Evolutionary conservation across 2,113 vertebrate species (phyloP), one percentile per base, ranked within the genome.

Genomic region (Lontra canadensis): DNA sequence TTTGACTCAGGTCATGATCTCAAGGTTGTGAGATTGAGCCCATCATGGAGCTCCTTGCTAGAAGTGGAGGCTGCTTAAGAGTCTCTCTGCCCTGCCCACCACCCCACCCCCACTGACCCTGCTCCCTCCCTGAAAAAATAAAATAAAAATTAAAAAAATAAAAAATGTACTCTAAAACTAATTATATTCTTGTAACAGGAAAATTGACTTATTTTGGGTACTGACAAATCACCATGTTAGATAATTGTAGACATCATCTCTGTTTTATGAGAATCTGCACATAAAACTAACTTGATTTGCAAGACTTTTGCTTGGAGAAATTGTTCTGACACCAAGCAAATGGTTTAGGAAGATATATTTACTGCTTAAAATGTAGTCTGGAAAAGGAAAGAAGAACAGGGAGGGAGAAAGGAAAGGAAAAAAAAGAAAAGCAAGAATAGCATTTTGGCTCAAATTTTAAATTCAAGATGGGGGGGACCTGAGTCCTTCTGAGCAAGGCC

Each of bases 211-310:
- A 21, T 83, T 82, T 44, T 55, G n/a, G 36, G 20, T 78, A 86
- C 1, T 93, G n/a, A 67, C 44, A 86, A 86, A 67, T 93, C 57
- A 63, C 67, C 14, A 42, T 65, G 44, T 76, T 52, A 74, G 69
- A 89, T 36, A 52, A 55, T 1, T 55, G 18, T 52, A 80, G 78
- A 80, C 78, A 80, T 57, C 21, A 36, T 57, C n/a, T 36, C 79
- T 57, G 6, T 57, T 81, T 57, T 81, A 81, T 55, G 59, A 76
- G 26, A 63, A 63, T 83, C 49, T 76, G 69, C 59, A 34, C 73
- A 34, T 79, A 87, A 67, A 90, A 86, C 57, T 63, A 93, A 78
- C 47, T 76, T 78, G 73, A 93, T 65, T 65, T 93, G 82, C 71
- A 65, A 65, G 23, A 74, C 36, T 52, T 85, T 76, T 86, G 42